phyloP scores from a whole-genome alignment of 1,140 invertebrate species.

The Diploscapter pachys region DNA sequence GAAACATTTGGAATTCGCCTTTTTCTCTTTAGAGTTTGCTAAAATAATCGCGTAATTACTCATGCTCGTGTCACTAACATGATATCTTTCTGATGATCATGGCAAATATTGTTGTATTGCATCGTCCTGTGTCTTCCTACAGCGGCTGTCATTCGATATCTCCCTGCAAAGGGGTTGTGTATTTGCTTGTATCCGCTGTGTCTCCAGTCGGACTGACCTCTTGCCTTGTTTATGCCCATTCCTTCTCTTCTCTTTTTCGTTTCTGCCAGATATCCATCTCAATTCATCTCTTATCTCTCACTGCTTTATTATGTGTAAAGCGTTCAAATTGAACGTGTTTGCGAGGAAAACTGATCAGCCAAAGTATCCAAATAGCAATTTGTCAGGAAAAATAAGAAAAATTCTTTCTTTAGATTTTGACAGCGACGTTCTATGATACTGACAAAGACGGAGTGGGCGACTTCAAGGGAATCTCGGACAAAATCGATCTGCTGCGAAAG shows the following conservation, averaged over 20 bases:
- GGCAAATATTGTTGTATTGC: too few species aligned
- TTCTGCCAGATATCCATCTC: background rate
- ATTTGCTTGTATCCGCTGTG: conserved; percentile 18
- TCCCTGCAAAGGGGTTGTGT: background rate
- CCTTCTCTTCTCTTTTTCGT: conserved; percentile 2
- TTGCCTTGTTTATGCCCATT: background rate
- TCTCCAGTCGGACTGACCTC: background rate
- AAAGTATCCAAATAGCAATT: background rate
- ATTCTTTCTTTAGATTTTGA: conserved; percentile 40
- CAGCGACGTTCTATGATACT: conserved; percentile 48
- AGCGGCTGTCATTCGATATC: too few species aligned
- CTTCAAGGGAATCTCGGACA: conserved; percentile 50
- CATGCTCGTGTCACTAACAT: too few species aligned
- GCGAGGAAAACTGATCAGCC: background rate
- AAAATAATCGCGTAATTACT: too few species aligned
- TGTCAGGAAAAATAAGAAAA: background rate
- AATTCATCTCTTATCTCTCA: background rate
- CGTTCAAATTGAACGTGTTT: background rate
- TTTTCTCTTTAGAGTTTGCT: too few species aligned
- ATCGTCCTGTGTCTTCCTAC: too few species aligned
- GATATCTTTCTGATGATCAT: too few species aligned
- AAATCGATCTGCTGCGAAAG: conserved; percentile 47
- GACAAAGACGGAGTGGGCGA: conserved; percentile 50
- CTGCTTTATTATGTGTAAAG: conserved; percentile 15
- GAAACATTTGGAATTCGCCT: too few species aligned